Percentiles rank a stretch among this genome's conserved stretches.
Evolutionary conservation across 2,113 vertebrate genomes (phyloP).

Genomic region (Nansenia antarctica): DNA sequence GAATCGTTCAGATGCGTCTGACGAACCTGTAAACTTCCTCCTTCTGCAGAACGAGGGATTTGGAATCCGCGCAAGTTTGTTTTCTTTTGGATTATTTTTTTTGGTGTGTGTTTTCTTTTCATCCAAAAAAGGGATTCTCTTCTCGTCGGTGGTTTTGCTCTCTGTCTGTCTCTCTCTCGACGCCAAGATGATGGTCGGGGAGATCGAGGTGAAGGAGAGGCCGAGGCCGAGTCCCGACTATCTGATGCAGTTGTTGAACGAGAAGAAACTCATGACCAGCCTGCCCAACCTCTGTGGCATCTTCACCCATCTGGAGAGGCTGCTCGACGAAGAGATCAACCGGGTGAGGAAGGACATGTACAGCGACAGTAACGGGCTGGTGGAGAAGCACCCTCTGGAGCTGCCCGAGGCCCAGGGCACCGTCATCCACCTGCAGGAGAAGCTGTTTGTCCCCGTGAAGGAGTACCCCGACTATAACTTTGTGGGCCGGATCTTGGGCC

Average conservation of each 20-base stretch:
- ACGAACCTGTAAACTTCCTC: too few species aligned
- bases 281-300: constrained; percentile 84
- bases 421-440: constrained; percentile 82
- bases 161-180: too few species aligned
- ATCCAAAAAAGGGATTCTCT: too few species aligned
- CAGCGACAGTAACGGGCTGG: constrained; percentile 79
- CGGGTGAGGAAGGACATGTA: constrained; percentile 86
- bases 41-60: too few species aligned
- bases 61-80: too few species aligned
- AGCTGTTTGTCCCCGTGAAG: constrained; percentile 84
- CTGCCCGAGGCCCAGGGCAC: constrained; percentile 77
- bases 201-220: constrained; percentile 86
- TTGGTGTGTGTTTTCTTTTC: too few species aligned
- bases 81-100: too few species aligned
- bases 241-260: constrained; percentile 83
- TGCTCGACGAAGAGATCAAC: constrained; percentile 84
- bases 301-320: constrained; percentile 83
- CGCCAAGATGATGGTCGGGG: constrained; percentile 84
- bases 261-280: constrained; percentile 84
- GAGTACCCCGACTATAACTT: constrained; percentile 86
- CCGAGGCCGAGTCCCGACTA: constrained; percentile 87
- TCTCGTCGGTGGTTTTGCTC: too few species aligned
- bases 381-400: constrained; percentile 80
- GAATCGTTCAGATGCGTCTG: too few species aligned
- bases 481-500: constrained; percentile 82